Conservation (phyloP, 1,140 invertebrate genomes). For the Pemphigus obesinymphae region DNA sequence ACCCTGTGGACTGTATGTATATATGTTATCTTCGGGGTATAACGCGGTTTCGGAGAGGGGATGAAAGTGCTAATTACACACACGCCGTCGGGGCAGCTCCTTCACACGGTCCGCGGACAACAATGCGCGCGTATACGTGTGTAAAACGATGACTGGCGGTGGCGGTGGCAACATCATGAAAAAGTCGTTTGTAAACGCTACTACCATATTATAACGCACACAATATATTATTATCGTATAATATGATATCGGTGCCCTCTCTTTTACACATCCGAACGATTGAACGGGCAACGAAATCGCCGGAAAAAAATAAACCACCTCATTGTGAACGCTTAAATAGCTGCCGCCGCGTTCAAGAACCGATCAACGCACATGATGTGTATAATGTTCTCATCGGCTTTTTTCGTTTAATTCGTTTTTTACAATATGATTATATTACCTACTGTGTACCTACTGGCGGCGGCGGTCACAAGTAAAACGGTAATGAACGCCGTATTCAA, state of each 20-base stretch:
- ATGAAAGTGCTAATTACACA: neutral
- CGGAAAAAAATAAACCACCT: neutral
- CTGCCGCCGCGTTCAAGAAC: neutral
- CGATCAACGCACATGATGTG: neutral
- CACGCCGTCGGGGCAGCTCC: neutral
- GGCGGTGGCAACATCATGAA: neutral
- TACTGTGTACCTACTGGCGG: neutral
- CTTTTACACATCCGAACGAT: neutral
- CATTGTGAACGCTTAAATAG: neutral
- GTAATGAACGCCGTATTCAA: neutral
- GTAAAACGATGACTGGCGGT: constrained; percentile 2
- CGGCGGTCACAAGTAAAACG: constrained; percentile 7
- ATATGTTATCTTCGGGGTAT: too few relatives aligned
- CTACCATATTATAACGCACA: neutral
- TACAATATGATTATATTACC: neutral
- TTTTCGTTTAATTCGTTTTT: too few relatives aligned
- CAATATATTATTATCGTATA: too few relatives aligned
- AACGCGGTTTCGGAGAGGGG: too few relatives aligned
- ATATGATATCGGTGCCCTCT: neutral
- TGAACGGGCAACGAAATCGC: neutral
- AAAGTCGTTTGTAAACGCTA: constrained; percentile 24
- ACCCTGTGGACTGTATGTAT: too few relatives aligned
- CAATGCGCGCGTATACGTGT: neutral
- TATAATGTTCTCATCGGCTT: too few relatives aligned
- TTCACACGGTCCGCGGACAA: constrained; percentile 5